Evolutionary conservation across 2,888 invertebrate species (phyloP).

Genomic region (Noctua janthina): DNA sequence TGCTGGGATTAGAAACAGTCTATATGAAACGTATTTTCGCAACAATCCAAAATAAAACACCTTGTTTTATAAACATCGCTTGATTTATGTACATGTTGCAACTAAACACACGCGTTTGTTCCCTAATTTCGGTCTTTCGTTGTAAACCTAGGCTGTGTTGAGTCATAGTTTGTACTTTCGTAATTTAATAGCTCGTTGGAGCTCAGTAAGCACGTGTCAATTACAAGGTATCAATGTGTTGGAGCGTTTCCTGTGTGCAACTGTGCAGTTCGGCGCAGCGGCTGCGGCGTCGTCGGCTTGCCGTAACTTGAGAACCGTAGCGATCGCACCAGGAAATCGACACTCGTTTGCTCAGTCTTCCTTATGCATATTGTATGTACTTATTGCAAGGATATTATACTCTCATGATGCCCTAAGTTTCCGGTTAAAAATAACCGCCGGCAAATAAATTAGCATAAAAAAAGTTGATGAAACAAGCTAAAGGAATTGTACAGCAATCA

Average conservation of each 20-base stretch:
- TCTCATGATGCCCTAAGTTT: constrained; percentile 7
- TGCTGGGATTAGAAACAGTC: constrained; percentile 12
- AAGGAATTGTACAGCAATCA: constrained; percentile 33
- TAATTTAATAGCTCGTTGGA: constrained; percentile 62
- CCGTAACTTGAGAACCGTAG: constrained; percentile 75
- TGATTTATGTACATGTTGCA: constrained; percentile 43
- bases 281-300: constrained; percentile 61
- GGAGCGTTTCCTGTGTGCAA: constrained; percentile 74
- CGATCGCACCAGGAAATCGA: constrained; percentile 74
- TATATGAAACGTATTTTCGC: constrained; percentile 17
- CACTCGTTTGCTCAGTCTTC: constrained; percentile 66
- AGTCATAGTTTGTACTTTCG: constrained; percentile 63
- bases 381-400: constrained; percentile 31
- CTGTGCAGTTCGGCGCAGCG: constrained; percentile 52
- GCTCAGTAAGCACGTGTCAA: constrained; percentile 70
- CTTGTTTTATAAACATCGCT: constrained; percentile 46
- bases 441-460: neutral
- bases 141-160: constrained; percentile 52
- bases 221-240: constrained; percentile 73
- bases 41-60: constrained; percentile 33
- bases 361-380: constrained; percentile 60
- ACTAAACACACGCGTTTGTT: constrained; percentile 40
- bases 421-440: neutral
- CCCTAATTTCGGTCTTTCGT: constrained; percentile 61
- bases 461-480: constrained; percentile 12